These are phyloP conservation scores for Drosophila nannoptera DNA, from an alignment of 1,140 invertebrate species.

Conservation along the genomic window DNA sequence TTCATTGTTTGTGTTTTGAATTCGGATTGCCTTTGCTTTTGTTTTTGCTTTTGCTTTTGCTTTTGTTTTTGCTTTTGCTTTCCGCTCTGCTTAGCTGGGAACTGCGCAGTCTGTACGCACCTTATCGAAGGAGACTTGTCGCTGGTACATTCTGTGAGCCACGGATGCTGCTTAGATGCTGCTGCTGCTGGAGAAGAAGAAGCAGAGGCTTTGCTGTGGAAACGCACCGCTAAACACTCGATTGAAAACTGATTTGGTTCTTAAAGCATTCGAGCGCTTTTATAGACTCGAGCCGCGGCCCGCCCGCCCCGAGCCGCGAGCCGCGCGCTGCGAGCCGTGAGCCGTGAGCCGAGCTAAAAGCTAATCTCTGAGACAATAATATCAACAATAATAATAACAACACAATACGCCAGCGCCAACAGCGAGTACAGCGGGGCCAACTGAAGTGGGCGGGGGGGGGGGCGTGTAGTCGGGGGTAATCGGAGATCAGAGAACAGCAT, in stretches of 20 bases:
- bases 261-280: slow-evolving; percentile 44
- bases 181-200: too few relatives aligned
- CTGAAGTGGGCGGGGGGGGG: not conserved
- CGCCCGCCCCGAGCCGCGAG: too few relatives aligned
- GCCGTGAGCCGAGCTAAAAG: slow-evolving; percentile 8
- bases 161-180: too few relatives aligned
- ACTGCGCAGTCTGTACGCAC: slow-evolving; percentile 48
- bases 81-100: not conserved
- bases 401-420: slow-evolving; percentile 33
- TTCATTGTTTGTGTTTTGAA: not conserved
- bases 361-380: slow-evolving; percentile 46
- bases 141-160: slow-evolving; percentile 62
- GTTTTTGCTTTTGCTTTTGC: not conserved
- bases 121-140: slow-evolving; percentile 76
- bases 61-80: not conserved
- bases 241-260: slow-evolving; percentile 62
- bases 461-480: slow-evolving; percentile 32
- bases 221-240: slow-evolving; percentile 51
- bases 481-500: slow-evolving; percentile 48
- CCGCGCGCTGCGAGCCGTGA: too few relatives aligned
- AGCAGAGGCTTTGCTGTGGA: too few relatives aligned
- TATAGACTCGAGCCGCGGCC: slow-evolving; percentile 53
- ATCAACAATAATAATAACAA: slow-evolving; percentile 40
- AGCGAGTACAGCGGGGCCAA: slow-evolving; percentile 51
- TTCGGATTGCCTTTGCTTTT: not conserved